Percentiles rank a stretch among this genome's conserved stretches.
Conservation (phyloP, 2,113 vertebrate species). For the Vulpes lagopus region DNA sequence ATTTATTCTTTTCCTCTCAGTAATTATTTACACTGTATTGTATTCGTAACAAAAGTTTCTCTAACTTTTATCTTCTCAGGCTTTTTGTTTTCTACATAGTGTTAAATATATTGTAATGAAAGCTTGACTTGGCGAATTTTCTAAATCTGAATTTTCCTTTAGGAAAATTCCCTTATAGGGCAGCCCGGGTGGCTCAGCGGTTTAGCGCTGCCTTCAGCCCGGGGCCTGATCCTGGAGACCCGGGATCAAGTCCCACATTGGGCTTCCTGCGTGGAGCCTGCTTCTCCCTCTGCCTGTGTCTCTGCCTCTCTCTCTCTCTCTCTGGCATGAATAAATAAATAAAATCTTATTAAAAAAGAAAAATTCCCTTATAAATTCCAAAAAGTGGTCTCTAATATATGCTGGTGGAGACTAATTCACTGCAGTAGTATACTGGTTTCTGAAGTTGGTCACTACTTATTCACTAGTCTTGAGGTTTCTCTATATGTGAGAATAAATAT, state of each 20-base stretch:
- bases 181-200: no score
- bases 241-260: no score
- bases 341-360: not conserved
- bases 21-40: not conserved
- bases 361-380: not conserved
- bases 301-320: no score
- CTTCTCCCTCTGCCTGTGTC: no score
- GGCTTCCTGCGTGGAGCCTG: no score
- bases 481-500: constrained; percentile 35
- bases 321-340: no score
- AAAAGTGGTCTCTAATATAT: not conserved
- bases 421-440: not conserved
- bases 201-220: no score
- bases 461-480: not conserved
- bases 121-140: not conserved
- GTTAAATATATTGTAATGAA: not conserved
- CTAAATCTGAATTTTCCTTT: not conserved
- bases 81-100: not conserved
- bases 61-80: not conserved
- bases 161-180: not conserved
- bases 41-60: not conserved
- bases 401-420: not conserved
- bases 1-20: not conserved
- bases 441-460: not conserved
- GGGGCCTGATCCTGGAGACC: no score